Percentiles rank a stretch among this genome's conserved stretches.
Conservation (phyloP, 2,888 invertebrate genomes). For the Sesamia inferens region DNA sequence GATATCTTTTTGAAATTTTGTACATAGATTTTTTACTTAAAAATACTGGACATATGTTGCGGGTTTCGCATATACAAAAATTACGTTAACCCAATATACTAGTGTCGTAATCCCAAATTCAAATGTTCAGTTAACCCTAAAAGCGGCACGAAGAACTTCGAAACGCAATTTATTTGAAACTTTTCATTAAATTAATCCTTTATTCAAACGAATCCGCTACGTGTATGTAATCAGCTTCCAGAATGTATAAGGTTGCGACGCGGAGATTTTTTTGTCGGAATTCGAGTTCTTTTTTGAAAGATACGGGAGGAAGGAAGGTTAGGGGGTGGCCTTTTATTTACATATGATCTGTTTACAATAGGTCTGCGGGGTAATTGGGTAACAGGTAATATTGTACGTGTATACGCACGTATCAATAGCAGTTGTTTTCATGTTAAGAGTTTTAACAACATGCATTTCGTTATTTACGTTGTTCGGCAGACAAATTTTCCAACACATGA, state of each 20-base stretch:
- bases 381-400: no score
- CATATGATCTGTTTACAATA: not conserved
- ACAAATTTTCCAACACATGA: no score
- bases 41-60: no score
- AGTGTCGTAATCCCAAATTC: conserved; percentile 35
- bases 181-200: conserved; percentile 62
- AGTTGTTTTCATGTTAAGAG: no score
- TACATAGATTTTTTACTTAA: no score
- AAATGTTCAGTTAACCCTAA: conserved; percentile 49
- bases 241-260: conserved; percentile 28
- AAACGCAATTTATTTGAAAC: conserved; percentile 51
- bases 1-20: no score
- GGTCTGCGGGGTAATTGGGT: not conserved
- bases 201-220: conserved; percentile 58
- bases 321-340: not conserved
- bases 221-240: conserved; percentile 57
- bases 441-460: no score
- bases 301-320: not conserved
- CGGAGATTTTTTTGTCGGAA: not conserved
- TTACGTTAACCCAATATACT: conserved; percentile 2
- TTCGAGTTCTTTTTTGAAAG: not conserved
- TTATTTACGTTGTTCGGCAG: no score
- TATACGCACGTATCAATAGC: no score
- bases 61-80: no score
- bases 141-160: conserved; percentile 44